Percentiles rank a stretch among this genome's conserved stretches.
These are phyloP conservation scores for Asarcornis scutulata DNA, from an alignment of 2,113 vertebrate genomes.

Conservation along the genomic window DNA sequence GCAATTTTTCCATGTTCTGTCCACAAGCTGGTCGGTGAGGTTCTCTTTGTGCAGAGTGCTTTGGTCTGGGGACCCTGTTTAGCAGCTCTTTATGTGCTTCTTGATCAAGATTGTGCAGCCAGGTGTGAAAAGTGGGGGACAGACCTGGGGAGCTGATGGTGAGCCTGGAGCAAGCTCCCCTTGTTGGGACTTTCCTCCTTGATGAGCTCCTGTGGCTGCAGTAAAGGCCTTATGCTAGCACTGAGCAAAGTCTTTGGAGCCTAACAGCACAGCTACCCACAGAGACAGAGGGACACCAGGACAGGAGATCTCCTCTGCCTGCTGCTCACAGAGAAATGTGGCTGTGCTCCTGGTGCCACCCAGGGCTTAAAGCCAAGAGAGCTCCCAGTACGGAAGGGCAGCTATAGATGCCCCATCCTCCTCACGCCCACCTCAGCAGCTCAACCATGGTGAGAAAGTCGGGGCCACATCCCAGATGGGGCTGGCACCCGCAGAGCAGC, in stretches of 20 bases:
- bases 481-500: too few species aligned
- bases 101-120: not conserved
- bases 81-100: not conserved
- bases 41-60: not conserved
- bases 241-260: not conserved
- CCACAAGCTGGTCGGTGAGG: not conserved
- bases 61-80: not conserved
- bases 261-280: not conserved
- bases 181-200: not conserved
- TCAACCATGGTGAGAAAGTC: too few species aligned
- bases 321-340: not conserved
- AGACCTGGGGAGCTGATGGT: not conserved
- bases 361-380: slow-evolving; percentile 6
- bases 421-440: not conserved
- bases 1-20: not conserved
- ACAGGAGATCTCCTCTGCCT: not conserved
- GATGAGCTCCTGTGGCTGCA: accelerated
- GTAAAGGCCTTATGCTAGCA: not conserved
- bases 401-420: not conserved
- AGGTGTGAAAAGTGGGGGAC: not conserved
- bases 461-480: too few species aligned
- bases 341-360: not conserved
- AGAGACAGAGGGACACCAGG: not conserved
- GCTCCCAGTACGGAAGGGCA: not conserved
- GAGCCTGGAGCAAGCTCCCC: not conserved